Conservation (phyloP, 2,113 vertebrate species). For the Melanotaenia duboulayi region DNA sequence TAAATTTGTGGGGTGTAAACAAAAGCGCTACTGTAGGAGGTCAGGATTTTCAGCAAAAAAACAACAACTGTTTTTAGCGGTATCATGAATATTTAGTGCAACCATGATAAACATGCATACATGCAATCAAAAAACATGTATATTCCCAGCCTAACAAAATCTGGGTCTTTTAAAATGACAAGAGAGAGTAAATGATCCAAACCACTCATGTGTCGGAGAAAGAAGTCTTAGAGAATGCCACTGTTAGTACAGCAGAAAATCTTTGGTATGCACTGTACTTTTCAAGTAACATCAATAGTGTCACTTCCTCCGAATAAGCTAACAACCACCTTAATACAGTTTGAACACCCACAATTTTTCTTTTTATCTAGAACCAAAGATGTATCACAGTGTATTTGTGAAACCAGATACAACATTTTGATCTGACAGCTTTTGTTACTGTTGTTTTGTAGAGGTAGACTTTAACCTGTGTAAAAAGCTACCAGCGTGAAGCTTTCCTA, state of each 20-base stretch:
- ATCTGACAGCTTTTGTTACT: conserved; percentile 23
- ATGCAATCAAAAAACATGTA: no score
- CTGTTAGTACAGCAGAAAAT: conserved; percentile 66
- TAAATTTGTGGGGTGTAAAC: no score
- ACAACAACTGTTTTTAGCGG: background rate
- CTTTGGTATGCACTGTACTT: conserved; percentile 74
- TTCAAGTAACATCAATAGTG: conserved; percentile 49
- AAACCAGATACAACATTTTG: background rate
- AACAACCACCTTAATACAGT: background rate
- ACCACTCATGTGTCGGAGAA: background rate
- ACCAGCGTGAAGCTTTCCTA: conserved; percentile 3
- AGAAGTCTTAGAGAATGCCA: conserved; percentile 45
- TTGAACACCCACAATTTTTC: background rate
- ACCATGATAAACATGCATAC: no score
- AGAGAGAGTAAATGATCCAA: background rate
- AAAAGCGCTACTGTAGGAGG: no score
- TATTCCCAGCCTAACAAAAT: no score
- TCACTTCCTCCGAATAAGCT: conserved; percentile 44
- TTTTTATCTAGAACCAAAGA: background rate
- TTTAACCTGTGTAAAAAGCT: conserved; percentile 44
- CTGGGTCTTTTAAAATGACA: no score
- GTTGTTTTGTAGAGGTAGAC: conserved; percentile 68
- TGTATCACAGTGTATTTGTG: background rate
- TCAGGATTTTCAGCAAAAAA: background rate
- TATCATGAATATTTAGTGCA: no score